Evolutionary conservation across 2,113 vertebrate genomes (phyloP).

Genomic region (Antidorcas marsupialis): DNA sequence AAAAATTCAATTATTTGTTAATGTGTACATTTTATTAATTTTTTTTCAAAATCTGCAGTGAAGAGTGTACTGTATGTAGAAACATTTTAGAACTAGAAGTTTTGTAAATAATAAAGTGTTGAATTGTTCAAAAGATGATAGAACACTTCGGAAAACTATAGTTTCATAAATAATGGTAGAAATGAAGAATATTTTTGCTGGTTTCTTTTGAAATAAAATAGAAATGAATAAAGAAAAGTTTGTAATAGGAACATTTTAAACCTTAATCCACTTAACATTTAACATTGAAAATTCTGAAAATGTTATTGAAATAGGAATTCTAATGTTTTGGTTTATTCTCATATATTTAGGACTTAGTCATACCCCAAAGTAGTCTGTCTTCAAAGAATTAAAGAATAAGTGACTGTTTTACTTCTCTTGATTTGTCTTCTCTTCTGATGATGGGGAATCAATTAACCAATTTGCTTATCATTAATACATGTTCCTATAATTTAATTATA

Average conservation of each 20-base stretch:
- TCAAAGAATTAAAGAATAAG: neutral
- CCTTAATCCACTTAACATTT: neutral
- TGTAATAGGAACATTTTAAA: neutral
- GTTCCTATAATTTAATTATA: neutral
- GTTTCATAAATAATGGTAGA: neutral
- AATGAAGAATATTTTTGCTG: neutral
- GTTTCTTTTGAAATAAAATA: constrained; percentile 20
- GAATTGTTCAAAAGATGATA: neutral
- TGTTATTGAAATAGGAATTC: neutral
- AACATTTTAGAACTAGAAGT: neutral
- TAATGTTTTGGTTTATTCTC: neutral
- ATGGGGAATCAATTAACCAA: neutral
- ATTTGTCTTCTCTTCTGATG: neutral
- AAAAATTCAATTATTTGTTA: neutral
- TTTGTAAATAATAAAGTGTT: neutral
- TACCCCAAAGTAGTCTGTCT: neutral
- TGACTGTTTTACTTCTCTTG: neutral
- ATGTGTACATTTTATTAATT: neutral
- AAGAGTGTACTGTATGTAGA: neutral
- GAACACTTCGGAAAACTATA: neutral
- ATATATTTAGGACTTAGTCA: neutral
- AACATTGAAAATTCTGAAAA: neutral
- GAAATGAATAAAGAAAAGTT: neutral
- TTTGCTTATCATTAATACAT: neutral
- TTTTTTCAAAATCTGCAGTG: neutral